Percentiles rank a stretch among this genome's conserved stretches.
These are phyloP conservation scores for Spatulosminthurus flaviceps DNA, from an alignment of 2,888 invertebrate genomes.

Conservation along the genomic window DNA sequence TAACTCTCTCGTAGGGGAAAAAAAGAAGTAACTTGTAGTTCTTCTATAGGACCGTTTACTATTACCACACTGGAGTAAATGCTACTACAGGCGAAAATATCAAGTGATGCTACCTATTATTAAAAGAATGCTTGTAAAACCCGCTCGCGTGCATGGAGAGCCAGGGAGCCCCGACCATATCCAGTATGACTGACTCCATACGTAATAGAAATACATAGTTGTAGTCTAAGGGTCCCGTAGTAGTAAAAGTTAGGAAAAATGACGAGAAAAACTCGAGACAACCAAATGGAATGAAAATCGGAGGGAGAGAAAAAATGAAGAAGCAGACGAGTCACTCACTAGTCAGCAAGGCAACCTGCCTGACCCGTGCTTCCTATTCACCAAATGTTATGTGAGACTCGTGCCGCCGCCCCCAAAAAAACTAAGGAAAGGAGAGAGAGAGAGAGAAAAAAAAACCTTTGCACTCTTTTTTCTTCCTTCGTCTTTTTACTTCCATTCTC, in stretches of 20 bases:
- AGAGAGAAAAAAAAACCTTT: constrained; percentile 23
- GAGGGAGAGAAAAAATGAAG: constrained; percentile 32
- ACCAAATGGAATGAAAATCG: constrained; percentile 49
- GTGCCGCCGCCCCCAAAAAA: constrained; percentile 55
- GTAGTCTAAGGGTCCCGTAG: constrained; percentile 38
- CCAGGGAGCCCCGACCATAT: too few species aligned
- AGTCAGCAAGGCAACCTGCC: constrained; percentile 52
- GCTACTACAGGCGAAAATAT: not conserved
- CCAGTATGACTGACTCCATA: too few species aligned
- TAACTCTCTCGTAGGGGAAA: too few species aligned
- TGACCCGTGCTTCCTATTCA: constrained; percentile 56
- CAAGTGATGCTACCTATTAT: constrained; percentile 16
- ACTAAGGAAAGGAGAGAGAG: too few species aligned
- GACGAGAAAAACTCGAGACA: constrained; percentile 50
- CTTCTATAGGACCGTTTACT: constrained; percentile 30
- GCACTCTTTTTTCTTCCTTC: constrained; percentile 10
- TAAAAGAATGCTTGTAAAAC: not conserved
- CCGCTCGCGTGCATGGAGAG: too few species aligned
- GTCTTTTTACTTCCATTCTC: not conserved
- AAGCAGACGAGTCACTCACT: constrained; percentile 45
- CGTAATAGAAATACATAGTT: too few species aligned
- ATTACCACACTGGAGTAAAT: not conserved
- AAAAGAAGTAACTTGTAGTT: constrained; percentile 39
- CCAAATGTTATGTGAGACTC: constrained; percentile 59
- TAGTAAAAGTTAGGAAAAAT: constrained; percentile 42